These are phyloP conservation scores for Sphaerophoria taeniata DNA, from an alignment of 2,888 invertebrate species.

Conservation along the genomic window DNA sequence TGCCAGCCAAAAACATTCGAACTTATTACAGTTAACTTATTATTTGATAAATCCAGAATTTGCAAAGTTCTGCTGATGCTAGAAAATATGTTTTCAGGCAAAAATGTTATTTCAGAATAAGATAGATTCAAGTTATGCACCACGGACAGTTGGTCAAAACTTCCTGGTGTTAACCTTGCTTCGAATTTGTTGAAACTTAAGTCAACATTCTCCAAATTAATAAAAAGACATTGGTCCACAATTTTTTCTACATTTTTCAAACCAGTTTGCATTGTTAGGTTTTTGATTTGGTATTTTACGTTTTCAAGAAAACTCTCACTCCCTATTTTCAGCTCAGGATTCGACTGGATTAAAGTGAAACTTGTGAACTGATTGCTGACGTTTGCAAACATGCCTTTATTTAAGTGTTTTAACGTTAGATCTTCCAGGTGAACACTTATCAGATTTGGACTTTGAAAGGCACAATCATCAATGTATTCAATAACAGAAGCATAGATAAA, in stretches of 20 bases:
- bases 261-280: slow-evolving; percentile 76
- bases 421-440: slow-evolving; percentile 76
- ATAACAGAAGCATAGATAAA: slow-evolving; percentile 76
- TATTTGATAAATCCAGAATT: slow-evolving; percentile 78
- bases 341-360: slow-evolving; percentile 76
- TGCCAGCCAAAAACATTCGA: slow-evolving; percentile 76
- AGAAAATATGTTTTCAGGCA: slow-evolving; percentile 77
- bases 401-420: slow-evolving; percentile 73
- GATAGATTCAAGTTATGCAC: slow-evolving; percentile 77
- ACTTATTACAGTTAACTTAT: slow-evolving; percentile 76
- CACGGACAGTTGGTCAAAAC: slow-evolving; percentile 77
- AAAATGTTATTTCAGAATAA: slow-evolving; percentile 76
- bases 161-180: slow-evolving; percentile 52
- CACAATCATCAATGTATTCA: slow-evolving; percentile 75
- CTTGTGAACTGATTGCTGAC: slow-evolving; percentile 64
- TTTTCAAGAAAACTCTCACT: slow-evolving; percentile 75
- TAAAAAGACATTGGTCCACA: slow-evolving; percentile 72
- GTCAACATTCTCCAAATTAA: slow-evolving; percentile 76
- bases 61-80: slow-evolving; percentile 74
- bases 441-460: slow-evolving; percentile 77
- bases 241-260: slow-evolving; percentile 65
- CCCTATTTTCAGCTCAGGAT: slow-evolving; percentile 62
- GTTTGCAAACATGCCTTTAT: slow-evolving; percentile 75
- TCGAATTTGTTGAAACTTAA: slow-evolving; percentile 78
- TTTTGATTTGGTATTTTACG: slow-evolving; percentile 77